Evolutionary conservation across 2,113 vertebrate genomes (phyloP).

Genomic region (Pollimyrus isidori): DNA sequence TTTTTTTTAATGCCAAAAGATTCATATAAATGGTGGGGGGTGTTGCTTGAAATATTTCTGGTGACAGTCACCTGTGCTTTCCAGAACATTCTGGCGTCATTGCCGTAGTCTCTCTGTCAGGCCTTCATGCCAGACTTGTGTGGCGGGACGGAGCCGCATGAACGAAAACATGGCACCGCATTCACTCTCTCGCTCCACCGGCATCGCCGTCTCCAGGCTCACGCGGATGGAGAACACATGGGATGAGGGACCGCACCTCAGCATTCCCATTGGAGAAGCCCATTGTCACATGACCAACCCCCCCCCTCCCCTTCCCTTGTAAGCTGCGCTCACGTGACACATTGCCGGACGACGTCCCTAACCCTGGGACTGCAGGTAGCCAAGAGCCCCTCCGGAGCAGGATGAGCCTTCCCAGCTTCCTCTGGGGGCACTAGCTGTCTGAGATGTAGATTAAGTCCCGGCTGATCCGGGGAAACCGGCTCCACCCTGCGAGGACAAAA

Average conservation of each 20-base stretch:
- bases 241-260: neutral
- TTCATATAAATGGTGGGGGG: neutral
- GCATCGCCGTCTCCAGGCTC: neutral
- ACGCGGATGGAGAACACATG: neutral
- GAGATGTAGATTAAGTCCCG: conserved; percentile 56
- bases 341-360: neutral
- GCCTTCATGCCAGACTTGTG: neutral
- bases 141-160: neutral
- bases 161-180: neutral
- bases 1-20: neutral
- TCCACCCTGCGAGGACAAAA: conserved; percentile 57
- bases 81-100: neutral
- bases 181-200: neutral
- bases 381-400: neutral
- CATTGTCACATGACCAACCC: neutral
- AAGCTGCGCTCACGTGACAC: neutral
- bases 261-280: neutral
- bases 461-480: conserved; percentile 52
- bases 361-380: neutral
- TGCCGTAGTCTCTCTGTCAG: neutral
- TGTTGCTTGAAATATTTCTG: neutral
- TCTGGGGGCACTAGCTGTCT: conserved; percentile 26
- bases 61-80: neutral
- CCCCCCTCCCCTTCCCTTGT: neutral
- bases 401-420: neutral